Base-by-base conservation (phyloP, 2,888 invertebrate genomes). In the Galerucella nymphaeae region DNA sequence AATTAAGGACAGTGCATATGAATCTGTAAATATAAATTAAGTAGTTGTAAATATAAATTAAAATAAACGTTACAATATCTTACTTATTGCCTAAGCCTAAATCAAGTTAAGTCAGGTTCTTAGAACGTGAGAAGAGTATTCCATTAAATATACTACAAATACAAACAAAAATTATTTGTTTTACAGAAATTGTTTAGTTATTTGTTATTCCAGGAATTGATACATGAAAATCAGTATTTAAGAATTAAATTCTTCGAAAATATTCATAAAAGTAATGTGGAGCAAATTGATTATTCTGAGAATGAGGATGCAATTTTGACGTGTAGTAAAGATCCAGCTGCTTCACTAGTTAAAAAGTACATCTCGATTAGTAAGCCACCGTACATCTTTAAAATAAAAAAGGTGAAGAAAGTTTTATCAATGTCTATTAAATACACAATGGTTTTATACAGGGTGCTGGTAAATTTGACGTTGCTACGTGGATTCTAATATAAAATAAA, bases 261-360 rank as follows among this genome's bases (percentile, higher is more conserved):
- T 11, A 83, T 88, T 0, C 91, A 91, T 81, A 79, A 85, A 0
- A 88, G 89, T n/a, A 79, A 86, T 0, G 87, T 91, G 0, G 86
- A 86, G 4, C 87, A 88, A 38, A 82, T 91, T 20, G 80, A 85
- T 50, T 89, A 88, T 83, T 87, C 85, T 53, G 81, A 85, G 0
- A 86, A 87, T 18, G 89, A 88, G 10, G 84, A 87, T 65, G 85
- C 89, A 9, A 79, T 91, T 59, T 81, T 90, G 67, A 88, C 89
- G 71, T 91, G 91, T 83, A 90, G 91, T 53, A 88, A 87, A 78
- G 90, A 91, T 81, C 83, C 87, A 0, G 82, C 84, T n/a, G 85
- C 85, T 69, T 89, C 90, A 14, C 83, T 91, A 14, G 78, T 88
- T 77, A 81, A 89, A 72, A 84, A 83, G 67, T 87, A 89, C 77